phyloP scores from a whole-genome alignment of 2,888 invertebrate species.

The Proisotoma minuta region DNA sequence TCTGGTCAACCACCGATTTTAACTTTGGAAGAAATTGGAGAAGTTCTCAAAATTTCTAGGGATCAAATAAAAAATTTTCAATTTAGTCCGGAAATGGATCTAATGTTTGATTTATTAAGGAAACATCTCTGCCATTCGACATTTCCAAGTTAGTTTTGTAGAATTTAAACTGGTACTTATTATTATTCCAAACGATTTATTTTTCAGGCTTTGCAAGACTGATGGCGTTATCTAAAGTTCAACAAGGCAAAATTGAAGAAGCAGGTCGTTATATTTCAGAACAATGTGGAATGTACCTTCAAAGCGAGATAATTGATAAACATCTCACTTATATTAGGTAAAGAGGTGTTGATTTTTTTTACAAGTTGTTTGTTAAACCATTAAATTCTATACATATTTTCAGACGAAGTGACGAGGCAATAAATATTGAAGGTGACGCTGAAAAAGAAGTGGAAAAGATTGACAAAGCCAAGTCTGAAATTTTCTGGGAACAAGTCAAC shows the following conservation, averaged over 20 bases:
- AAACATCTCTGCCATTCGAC: constrained; percentile 22
- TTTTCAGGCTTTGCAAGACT: constrained; percentile 19
- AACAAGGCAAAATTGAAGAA: constrained; percentile 10
- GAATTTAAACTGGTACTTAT: not conserved
- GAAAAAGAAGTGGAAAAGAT: too few species aligned
- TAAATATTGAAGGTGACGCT: not conserved
- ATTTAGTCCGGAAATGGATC: constrained; percentile 18
- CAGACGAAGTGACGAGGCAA: constrained; percentile 24
- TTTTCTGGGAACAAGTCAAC: constrained; percentile 22
- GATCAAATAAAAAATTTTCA: constrained; percentile 15
- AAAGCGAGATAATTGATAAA: constrained; percentile 28
- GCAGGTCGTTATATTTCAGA: constrained; percentile 15
- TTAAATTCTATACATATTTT: not conserved
- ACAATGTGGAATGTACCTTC: constrained; percentile 20
- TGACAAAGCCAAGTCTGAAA: constrained; percentile 10
- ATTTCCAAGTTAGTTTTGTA: constrained; percentile 20
- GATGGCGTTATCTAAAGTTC: constrained; percentile 12
- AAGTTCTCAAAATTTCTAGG: constrained; percentile 11
- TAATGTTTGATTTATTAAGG: constrained; percentile 8
- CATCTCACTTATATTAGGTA: constrained; percentile 27
- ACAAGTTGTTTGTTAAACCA: too few species aligned
- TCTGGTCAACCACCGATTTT: not conserved
- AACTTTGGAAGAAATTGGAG: constrained; percentile 9
- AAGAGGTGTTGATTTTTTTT: not conserved
- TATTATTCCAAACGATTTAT: not conserved